Evolutionary conservation across 2,888 invertebrate genomes (phyloP).

Genomic region (Congeria kusceri): DNA sequence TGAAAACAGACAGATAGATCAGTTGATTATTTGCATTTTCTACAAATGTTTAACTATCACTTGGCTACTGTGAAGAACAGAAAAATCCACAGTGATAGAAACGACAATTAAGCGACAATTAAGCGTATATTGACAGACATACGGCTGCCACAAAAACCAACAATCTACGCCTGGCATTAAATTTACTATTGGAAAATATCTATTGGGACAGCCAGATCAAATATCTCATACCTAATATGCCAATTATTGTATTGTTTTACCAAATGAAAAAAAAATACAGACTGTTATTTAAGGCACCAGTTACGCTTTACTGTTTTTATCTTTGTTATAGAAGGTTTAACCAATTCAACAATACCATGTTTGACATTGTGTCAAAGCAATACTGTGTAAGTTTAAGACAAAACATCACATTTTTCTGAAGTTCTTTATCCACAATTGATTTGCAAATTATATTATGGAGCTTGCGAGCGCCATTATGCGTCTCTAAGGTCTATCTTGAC

Average conservation of each 20-base stretch:
- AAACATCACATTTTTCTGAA: too few relatives aligned
- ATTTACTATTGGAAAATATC: slow-evolving; percentile 8
- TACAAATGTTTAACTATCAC: slow-evolving; percentile 16
- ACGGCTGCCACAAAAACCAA: background rate
- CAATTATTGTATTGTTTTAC: background rate
- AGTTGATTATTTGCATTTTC: slow-evolving; percentile 32
- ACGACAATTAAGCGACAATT: slow-evolving; percentile 12
- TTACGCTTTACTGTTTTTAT: too few relatives aligned
- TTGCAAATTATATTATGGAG: background rate
- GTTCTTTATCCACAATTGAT: background rate
- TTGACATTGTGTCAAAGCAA: too few relatives aligned
- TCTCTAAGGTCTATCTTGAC: slow-evolving; percentile 15
- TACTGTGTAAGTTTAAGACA: too few relatives aligned
- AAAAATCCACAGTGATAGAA: slow-evolving; percentile 13
- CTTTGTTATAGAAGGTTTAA: too few relatives aligned
- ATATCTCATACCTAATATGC: slow-evolving; percentile 1
- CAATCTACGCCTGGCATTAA: background rate
- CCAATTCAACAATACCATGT: too few relatives aligned
- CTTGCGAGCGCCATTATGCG: slow-evolving; percentile 3
- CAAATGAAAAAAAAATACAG: too few relatives aligned
- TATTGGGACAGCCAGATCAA: background rate
- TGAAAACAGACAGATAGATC: slow-evolving; percentile 11
- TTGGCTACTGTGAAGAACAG: slow-evolving; percentile 19
- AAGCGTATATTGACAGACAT: background rate
- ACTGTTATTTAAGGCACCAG: too few relatives aligned